Evolutionary conservation across 23 tunicate genomes (phyloP).

Genomic region (Botrylloides violaceus): DNA sequence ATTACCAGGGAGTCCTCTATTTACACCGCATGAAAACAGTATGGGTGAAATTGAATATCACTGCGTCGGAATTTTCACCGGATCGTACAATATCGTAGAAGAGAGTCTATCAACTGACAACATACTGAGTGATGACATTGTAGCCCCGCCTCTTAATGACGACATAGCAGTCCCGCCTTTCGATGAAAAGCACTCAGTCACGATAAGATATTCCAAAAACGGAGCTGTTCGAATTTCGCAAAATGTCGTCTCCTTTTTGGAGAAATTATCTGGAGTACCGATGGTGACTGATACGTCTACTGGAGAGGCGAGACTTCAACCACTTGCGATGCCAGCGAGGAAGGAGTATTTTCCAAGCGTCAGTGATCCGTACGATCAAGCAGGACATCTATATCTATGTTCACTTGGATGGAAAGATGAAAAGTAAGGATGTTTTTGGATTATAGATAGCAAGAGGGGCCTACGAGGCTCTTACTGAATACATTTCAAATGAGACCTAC

Average conservation of each 20-base stretch:
- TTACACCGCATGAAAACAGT: background rate
- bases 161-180: background rate
- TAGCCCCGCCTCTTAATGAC: background rate
- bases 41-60: background rate
- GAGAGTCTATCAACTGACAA: conserved; percentile 9
- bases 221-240: conserved; percentile 40
- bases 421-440: no score
- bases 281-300: background rate
- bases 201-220: conserved; percentile 14
- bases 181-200: background rate
- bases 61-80: conserved; percentile 13
- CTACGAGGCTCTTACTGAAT: no score
- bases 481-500: no score
- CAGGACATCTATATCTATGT: conserved; percentile 37
- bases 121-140: background rate
- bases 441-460: no score
- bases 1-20: conserved; percentile 14
- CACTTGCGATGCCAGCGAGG: background rate
- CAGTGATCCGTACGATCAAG: background rate
- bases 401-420: conserved; percentile 61
- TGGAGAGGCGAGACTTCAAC: background rate
- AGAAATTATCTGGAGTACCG: conserved; percentile 10
- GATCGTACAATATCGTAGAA: conserved; percentile 17
- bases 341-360: conserved; percentile 11
- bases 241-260: conserved; percentile 11